Evolutionary conservation across 1,140 invertebrate species (phyloP).

Genomic region (Apocrypta bakeri): DNA sequence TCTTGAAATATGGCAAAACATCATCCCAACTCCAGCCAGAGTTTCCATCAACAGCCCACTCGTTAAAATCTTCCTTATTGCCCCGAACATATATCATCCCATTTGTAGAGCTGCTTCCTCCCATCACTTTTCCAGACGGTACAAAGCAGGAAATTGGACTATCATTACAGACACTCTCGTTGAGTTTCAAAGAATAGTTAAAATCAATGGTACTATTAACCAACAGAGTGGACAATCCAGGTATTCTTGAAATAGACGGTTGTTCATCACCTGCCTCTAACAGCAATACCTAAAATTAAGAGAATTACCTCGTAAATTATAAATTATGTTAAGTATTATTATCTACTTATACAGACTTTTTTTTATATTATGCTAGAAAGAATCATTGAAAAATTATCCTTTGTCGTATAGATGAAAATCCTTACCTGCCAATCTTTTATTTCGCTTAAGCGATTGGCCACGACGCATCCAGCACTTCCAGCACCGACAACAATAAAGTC

Average conservation of each 20-base stretch:
- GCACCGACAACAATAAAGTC: constrained; percentile 77
- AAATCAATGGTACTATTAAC: no score
- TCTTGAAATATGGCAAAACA: constrained; percentile 27
- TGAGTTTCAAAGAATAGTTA: no score
- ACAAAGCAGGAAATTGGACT: constrained; percentile 60
- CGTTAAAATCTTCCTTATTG: not conserved
- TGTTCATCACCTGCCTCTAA: constrained; percentile 86
- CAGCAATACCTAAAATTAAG: constrained; percentile 76
- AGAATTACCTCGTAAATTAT: no score
- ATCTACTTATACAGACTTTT: no score
- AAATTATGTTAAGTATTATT: no score
- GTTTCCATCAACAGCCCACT: constrained; percentile 9
- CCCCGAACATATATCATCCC: constrained; percentile 3
- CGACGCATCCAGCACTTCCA: constrained; percentile 81
- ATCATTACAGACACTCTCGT: no score
- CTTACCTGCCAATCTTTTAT: constrained; percentile 71
- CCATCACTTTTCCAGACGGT: constrained; percentile 73
- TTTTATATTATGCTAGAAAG: no score
- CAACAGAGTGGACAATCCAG: constrained; percentile 58
- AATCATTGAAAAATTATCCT: no score
- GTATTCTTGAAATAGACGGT: constrained; percentile 79
- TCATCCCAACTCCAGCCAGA: constrained; percentile 15
- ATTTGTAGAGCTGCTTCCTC: constrained; percentile 54
- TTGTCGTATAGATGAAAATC: not conserved
- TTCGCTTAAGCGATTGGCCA: constrained; percentile 78